These are phyloP conservation scores for Macropis europaea DNA, from an alignment of 2,888 invertebrate genomes.

Conservation along the genomic window DNA sequence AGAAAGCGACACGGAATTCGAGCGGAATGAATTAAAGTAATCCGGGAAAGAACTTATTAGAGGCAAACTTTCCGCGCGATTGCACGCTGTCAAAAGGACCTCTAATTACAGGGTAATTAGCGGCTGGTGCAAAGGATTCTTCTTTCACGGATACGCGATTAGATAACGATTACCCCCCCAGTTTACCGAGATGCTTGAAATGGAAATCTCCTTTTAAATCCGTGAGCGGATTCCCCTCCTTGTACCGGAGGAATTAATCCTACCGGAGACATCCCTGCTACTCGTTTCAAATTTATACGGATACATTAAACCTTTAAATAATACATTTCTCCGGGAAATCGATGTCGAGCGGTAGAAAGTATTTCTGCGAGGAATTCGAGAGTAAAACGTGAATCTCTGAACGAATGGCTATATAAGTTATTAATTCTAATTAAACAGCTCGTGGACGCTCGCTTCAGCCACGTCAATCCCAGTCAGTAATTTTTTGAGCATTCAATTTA, in stretches of 20 bases:
- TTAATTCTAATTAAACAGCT: no score
- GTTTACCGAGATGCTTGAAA: conserved; percentile 47
- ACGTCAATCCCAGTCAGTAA: no score
- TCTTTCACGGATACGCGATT: conserved; percentile 40
- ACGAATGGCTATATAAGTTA: no score
- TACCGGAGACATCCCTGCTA: background rate
- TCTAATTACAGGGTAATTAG: conserved; percentile 63
- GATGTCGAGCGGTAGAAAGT: no score
- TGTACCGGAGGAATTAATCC: conserved; percentile 19
- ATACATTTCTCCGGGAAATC: no score
- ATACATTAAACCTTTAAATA: background rate
- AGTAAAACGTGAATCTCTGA: no score
- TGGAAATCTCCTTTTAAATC: conserved; percentile 55
- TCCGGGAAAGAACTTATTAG: conserved; percentile 42
- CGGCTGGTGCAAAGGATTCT: conserved; percentile 33
- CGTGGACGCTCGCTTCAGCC: no score
- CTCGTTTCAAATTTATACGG: background rate
- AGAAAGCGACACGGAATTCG: background rate
- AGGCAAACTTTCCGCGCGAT: conserved; percentile 52
- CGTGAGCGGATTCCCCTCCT: background rate
- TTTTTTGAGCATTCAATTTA: no score
- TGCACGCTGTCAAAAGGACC: conserved; percentile 51
- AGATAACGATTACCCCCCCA: conserved; percentile 50
- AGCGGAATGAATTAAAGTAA: conserved; percentile 14
- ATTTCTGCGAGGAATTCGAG: no score